phyloP scores from a whole-genome alignment of 1,140 invertebrate species.

The Drosophila biarmipes region DNA sequence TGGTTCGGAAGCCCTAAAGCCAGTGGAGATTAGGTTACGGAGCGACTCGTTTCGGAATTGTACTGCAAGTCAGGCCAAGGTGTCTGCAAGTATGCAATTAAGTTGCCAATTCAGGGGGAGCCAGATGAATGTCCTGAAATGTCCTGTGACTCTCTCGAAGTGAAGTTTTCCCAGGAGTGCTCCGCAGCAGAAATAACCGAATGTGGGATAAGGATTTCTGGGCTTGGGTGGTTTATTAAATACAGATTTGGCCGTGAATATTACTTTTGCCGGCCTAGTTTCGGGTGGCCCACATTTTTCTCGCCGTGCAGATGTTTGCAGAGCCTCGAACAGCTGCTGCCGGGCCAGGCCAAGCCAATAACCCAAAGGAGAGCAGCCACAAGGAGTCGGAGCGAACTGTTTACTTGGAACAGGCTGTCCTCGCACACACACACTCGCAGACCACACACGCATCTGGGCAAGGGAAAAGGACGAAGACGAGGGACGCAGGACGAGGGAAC shows the following conservation, averaged over 20 bases:
- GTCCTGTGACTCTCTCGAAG: neutral
- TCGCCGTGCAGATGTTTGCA: conserved; percentile 56
- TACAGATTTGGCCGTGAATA: no score
- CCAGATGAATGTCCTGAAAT: neutral
- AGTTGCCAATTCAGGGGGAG: neutral
- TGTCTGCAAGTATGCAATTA: neutral
- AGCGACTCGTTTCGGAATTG: neutral
- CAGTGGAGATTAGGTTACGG: neutral
- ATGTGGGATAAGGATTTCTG: neutral
- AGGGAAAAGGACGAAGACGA: conserved; percentile 6
- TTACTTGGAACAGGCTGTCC: conserved; percentile 60
- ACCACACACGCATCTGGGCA: conserved; percentile 14
- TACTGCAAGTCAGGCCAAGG: neutral
- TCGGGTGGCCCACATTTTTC: neutral
- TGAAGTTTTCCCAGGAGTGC: no score
- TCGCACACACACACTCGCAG: conserved; percentile 32
- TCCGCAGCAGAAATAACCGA: no score
- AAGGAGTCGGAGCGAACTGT: conserved; percentile 54
- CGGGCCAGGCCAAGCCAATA: conserved; percentile 63
- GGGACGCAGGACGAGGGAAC: conserved; percentile 4
- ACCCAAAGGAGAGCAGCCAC: conserved; percentile 44
- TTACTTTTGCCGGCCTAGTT: neutral
- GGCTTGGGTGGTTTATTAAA: no score
- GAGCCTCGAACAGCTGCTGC: conserved; percentile 65
- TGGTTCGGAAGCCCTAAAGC: conserved; percentile 3